phyloP scores from a whole-genome alignment of 2,113 vertebrate species.

The Tretioscincus oriximinensis region DNA sequence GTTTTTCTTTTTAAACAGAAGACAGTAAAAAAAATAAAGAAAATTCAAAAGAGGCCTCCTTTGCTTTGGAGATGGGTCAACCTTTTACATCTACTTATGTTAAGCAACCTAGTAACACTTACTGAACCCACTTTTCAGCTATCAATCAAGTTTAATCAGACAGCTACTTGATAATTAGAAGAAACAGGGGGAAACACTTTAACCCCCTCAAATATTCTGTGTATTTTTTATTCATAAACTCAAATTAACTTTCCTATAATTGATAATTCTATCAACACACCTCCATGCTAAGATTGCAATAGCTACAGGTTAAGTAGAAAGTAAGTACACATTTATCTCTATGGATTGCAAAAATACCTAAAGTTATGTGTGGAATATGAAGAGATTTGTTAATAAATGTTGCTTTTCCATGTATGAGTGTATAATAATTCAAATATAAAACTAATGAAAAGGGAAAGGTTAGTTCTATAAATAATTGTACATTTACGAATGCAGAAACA shows the following conservation, averaged over 20 bases:
- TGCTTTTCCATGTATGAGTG: background rate
- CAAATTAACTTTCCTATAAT: constrained; percentile 39
- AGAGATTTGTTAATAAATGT: background rate
- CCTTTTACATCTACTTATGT: constrained; percentile 41
- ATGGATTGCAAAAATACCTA: background rate
- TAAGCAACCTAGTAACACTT: constrained; percentile 57
- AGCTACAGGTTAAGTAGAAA: background rate
- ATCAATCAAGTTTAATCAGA: constrained; percentile 70
- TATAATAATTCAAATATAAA: background rate
- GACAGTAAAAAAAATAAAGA: background rate
- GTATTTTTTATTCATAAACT: constrained; percentile 52
- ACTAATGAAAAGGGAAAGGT: background rate
- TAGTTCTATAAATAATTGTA: background rate
- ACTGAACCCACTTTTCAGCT: constrained; percentile 56
- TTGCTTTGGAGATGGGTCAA: constrained; percentile 16
- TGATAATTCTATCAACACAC: constrained; percentile 28
- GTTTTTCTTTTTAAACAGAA: background rate
- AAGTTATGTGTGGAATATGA: background rate
- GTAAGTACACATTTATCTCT: background rate
- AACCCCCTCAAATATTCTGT: constrained; percentile 64
- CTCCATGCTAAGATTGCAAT: background rate
- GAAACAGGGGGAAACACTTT: constrained; percentile 64
- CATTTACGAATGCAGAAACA: background rate
- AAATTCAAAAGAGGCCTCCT: background rate
- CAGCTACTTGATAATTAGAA: constrained; percentile 72